Conservation (phyloP, 2,888 invertebrate genomes). For the Spisula solida region DNA sequence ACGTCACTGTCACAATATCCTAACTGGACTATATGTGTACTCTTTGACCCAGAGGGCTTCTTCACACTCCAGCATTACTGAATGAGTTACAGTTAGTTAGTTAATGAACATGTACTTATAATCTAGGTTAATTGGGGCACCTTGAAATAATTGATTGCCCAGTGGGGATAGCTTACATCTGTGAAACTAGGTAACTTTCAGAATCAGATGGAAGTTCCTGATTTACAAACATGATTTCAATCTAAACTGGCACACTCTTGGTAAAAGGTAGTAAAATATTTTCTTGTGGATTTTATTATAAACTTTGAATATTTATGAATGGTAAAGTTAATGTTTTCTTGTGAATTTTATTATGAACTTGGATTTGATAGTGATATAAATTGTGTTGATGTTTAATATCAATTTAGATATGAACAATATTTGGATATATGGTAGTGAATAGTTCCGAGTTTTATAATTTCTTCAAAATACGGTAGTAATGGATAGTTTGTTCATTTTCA, state of each 20-base stretch:
- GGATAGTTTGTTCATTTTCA: too few relatives aligned
- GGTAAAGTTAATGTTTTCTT: neutral
- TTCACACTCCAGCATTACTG: neutral
- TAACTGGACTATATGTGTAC: neutral
- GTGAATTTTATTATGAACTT: neutral
- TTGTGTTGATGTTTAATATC: too few relatives aligned
- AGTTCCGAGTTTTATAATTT: neutral
- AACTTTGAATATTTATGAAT: neutral
- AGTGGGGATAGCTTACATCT: neutral
- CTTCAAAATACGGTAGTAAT: too few relatives aligned
- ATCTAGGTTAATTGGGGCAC: neutral
- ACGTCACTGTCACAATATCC: too few relatives aligned
- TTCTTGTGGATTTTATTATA: neutral
- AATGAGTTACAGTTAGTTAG: neutral
- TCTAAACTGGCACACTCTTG: neutral
- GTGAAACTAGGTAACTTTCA: neutral
- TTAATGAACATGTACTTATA: neutral
- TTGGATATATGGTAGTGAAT: slow-evolving; percentile 1
- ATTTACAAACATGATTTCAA: neutral
- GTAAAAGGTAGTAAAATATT: neutral
- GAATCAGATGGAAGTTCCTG: neutral
- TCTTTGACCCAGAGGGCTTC: neutral
- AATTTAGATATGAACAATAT: too few relatives aligned
- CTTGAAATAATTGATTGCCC: neutral
- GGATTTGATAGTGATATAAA: too few relatives aligned